Evolutionary conservation across 2,113 vertebrate genomes (phyloP).

Genomic region (Solea solea): DNA sequence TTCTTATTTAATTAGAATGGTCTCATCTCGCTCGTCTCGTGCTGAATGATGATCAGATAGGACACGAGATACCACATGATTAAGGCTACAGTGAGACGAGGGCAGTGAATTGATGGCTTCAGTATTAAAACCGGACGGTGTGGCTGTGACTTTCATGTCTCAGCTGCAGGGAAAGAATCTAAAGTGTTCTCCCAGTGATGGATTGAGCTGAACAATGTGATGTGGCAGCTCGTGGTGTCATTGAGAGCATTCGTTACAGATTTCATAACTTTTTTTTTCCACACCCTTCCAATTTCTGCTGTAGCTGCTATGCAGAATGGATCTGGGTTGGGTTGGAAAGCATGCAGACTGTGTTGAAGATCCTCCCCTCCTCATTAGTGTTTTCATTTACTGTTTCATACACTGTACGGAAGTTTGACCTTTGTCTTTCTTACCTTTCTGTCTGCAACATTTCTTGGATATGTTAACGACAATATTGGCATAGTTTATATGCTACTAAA

Average conservation of each 20-base stretch:
- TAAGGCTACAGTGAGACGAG: slow-evolving; percentile 52
- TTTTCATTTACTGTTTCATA: slow-evolving; percentile 24
- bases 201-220: slow-evolving; percentile 61
- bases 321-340: slow-evolving; percentile 9
- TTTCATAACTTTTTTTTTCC: slow-evolving; percentile 52
- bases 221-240: slow-evolving; percentile 68
- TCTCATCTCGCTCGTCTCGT: slow-evolving; percentile 60
- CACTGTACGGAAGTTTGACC: neutral
- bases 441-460: too few relatives aligned
- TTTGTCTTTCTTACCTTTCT: too few relatives aligned
- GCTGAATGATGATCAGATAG: slow-evolving; percentile 59
- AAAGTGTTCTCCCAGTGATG: slow-evolving; percentile 61
- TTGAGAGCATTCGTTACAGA: slow-evolving; percentile 62
- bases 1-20: slow-evolving; percentile 67
- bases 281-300: slow-evolving; percentile 2
- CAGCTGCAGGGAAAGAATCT: slow-evolving; percentile 40
- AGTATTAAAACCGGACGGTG: slow-evolving; percentile 52
- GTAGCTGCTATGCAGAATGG: slow-evolving; percentile 5
- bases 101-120: slow-evolving; percentile 48
- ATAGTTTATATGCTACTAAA: too few relatives aligned
- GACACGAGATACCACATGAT: slow-evolving; percentile 66
- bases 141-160: slow-evolving; percentile 59
- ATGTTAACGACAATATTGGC: too few relatives aligned
- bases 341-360: neutral
- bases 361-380: slow-evolving; percentile 11